Percentiles rank a stretch among this genome's conserved stretches.
Conservation (phyloP, 1,140 invertebrate species). For the Pristionchus pacificus region DNA sequence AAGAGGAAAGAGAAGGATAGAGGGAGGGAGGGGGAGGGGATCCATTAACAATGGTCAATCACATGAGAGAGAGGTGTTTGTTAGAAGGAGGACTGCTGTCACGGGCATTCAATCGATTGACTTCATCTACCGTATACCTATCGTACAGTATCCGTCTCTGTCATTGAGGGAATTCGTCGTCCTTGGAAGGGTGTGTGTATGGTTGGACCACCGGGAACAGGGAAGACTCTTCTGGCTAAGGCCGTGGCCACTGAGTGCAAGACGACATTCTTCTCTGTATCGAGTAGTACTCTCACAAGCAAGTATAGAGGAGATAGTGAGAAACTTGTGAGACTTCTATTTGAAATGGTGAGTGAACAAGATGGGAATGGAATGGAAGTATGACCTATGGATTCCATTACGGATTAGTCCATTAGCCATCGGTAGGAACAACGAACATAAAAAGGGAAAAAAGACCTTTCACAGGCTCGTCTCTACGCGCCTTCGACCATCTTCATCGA, state of each 20-base stretch:
- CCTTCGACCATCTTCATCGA: slow-evolving; percentile 99
- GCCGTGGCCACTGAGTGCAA: slow-evolving; percentile 98
- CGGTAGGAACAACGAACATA: too few species aligned
- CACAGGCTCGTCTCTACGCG: slow-evolving; percentile 89
- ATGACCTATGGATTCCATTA: slow-evolving; percentile 14
- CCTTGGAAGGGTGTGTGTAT: slow-evolving; percentile 55
- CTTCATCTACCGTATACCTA: too few species aligned
- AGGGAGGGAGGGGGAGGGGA: too few species aligned
- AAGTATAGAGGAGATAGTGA: slow-evolving; percentile 98
- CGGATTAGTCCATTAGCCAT: too few species aligned
- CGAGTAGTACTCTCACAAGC: slow-evolving; percentile 89
- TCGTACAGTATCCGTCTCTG: too few species aligned
- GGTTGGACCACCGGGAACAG: slow-evolving; percentile 89
- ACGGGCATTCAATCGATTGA: too few species aligned
- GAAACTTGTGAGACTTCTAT: slow-evolving; percentile 90
- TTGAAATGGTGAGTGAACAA: slow-evolving; percentile 80
- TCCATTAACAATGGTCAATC: too few species aligned
- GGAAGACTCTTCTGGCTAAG: slow-evolving; percentile 98
- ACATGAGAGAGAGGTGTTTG: too few species aligned
- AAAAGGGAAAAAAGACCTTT: background rate
- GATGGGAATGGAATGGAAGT: background rate
- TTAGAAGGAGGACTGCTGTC: too few species aligned
- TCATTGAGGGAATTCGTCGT: slow-evolving; percentile 48
- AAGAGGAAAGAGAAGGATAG: too few species aligned
- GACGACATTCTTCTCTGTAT: slow-evolving; percentile 98